These are phyloP conservation scores for Acrocephalus scirpaceus DNA, from an alignment of 2,797 vertebrate species.

Conservation along the genomic window DNA sequence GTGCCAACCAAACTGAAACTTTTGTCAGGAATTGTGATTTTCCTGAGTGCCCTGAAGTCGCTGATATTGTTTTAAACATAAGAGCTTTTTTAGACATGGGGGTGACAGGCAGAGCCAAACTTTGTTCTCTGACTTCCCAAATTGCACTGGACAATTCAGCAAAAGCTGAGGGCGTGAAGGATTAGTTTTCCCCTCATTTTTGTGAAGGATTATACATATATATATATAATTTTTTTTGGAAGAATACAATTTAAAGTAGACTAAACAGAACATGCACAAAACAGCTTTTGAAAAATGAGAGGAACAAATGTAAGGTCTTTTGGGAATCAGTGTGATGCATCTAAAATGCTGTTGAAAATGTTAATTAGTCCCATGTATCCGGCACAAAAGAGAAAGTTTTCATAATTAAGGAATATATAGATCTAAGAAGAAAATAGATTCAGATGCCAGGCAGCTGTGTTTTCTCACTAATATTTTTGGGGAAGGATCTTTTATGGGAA, in stretches of 20 bases:
- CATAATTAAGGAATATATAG: neutral
- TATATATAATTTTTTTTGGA: neutral
- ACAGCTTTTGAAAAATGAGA: neutral
- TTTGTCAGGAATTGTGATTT: constrained; percentile 50
- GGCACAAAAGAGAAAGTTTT: neutral
- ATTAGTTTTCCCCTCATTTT: neutral
- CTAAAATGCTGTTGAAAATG: neutral
- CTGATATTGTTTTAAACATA: constrained; percentile 30
- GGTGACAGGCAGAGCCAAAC: neutral
- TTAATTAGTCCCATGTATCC: neutral
- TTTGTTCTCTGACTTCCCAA: constrained; percentile 5
- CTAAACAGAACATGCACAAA: neutral
- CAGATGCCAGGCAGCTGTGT: neutral
- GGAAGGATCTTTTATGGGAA: neutral
- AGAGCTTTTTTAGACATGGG: neutral
- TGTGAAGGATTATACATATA: neutral
- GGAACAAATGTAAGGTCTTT: neutral
- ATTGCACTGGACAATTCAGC: neutral
- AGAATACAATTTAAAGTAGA: neutral
- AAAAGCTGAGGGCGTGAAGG: neutral
- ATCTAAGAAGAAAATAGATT: neutral
- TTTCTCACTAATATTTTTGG: neutral
- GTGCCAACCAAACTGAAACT: constrained; percentile 5
- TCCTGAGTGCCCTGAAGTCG: neutral
- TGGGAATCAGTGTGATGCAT: neutral